These are phyloP conservation scores for Phycodurus eques DNA, from an alignment of 2,113 vertebrate genomes.

Conservation along the genomic window DNA sequence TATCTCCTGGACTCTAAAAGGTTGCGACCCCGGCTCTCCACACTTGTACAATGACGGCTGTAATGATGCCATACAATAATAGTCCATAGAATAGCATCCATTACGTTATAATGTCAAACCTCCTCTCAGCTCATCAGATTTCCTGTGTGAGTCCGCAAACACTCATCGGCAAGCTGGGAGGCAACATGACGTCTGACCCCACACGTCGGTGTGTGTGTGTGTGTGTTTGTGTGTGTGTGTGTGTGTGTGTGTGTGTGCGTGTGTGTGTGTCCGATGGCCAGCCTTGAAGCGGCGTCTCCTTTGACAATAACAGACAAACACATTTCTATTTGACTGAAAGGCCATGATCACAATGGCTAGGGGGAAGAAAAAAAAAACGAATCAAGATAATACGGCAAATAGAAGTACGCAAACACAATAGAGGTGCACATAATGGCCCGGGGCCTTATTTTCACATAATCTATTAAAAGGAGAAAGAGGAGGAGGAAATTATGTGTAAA, in stretches of 20 bases:
- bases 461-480: conserved; percentile 46
- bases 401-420: conserved; percentile 3
- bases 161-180: conserved; percentile 34
- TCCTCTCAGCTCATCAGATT: conserved; percentile 50
- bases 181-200: conserved; percentile 20
- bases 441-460: conserved; percentile 32
- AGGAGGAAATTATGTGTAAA: conserved; percentile 24
- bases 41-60: background rate
- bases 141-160: conserved; percentile 32
- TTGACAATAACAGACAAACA: conserved; percentile 41
- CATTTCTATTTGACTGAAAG: conserved; percentile 28
- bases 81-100: background rate
- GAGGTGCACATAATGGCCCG: conserved; percentile 30
- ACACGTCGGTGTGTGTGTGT: conserved; percentile 5
- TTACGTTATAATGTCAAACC: too few species aligned
- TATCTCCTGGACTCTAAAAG: background rate
- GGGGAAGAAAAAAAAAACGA: conserved; percentile 17
- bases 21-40: too few species aligned
- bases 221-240: conserved; percentile 11
- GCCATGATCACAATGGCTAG: conserved; percentile 6
- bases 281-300: conserved; percentile 49
- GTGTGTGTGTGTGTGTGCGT: conserved; percentile 21
- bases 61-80: background rate
- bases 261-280: conserved; percentile 20
- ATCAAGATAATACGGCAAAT: conserved; percentile 13